Percentiles rank a stretch among this genome's conserved stretches.
These are phyloP conservation scores for Trididemnum nubilum DNA, from an alignment of 23 tunicate species.

Conservation along the genomic window DNA sequence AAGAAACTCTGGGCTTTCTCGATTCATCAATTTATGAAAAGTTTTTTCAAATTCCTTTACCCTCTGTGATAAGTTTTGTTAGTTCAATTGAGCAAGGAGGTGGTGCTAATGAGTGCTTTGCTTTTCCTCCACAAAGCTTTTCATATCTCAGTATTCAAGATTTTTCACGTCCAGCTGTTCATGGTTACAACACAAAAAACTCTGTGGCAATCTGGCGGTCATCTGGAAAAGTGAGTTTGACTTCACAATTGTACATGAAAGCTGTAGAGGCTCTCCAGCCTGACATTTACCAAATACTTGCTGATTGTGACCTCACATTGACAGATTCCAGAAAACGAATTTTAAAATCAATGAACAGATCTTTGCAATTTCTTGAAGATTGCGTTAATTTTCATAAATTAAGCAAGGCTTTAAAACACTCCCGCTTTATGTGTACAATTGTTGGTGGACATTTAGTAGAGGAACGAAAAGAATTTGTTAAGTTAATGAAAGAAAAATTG, in stretches of 20 bases:
- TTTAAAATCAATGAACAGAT: slow-evolving; percentile 64
- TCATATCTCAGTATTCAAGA: slow-evolving; percentile 44
- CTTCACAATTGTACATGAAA: slow-evolving; percentile 50
- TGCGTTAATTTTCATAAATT: slow-evolving; percentile 37
- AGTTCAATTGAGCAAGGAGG: slow-evolving; percentile 27
- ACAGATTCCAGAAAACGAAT: slow-evolving; percentile 56
- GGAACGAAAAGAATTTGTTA: slow-evolving; percentile 37
- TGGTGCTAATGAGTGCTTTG: slow-evolving; percentile 50
- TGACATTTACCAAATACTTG: slow-evolving; percentile 56
- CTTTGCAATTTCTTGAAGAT: slow-evolving; percentile 53
- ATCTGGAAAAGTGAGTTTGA: slow-evolving; percentile 55
- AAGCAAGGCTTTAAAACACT: slow-evolving; percentile 3
- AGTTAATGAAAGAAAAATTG: slow-evolving; percentile 4
- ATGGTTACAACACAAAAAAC: slow-evolving; percentile 60
- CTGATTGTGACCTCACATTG: slow-evolving; percentile 59
- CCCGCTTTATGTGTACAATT: slow-evolving; percentile 40
- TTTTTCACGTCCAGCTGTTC: neutral
- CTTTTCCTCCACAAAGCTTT: slow-evolving; percentile 16
- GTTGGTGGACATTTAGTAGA: slow-evolving; percentile 45
- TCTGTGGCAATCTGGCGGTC: slow-evolving; percentile 80
- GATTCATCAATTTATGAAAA: slow-evolving; percentile 30
- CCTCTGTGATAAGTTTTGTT: slow-evolving; percentile 41
- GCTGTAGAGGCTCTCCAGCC: slow-evolving; percentile 55
- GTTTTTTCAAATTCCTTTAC: slow-evolving; percentile 48
- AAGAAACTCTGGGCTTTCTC: slow-evolving; percentile 63